Conservation (phyloP, 2,797 vertebrate species). For the Atherinosoma microstoma region DNA sequence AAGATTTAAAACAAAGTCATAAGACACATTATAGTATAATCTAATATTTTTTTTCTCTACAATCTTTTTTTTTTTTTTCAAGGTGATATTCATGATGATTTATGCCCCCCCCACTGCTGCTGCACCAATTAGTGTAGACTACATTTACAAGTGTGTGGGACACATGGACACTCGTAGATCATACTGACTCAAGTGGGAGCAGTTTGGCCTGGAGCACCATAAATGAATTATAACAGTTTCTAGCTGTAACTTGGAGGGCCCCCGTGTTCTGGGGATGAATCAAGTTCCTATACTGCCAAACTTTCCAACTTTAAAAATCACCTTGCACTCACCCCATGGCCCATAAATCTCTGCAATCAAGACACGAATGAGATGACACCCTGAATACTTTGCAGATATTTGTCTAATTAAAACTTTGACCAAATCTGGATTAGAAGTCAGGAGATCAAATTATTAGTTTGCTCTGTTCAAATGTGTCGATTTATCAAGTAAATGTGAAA, state of each 20-base stretch:
- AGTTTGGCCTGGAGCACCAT: constrained; percentile 68
- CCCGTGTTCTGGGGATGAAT: constrained; percentile 68
- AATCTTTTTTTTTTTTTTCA: constrained; percentile 46
- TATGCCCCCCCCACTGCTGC: constrained; percentile 62
- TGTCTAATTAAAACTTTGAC: neutral
- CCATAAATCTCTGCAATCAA: constrained; percentile 45
- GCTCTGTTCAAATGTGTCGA: neutral
- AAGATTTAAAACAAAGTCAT: constrained; percentile 9
- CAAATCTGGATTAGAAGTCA: neutral
- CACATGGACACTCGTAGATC: constrained; percentile 76
- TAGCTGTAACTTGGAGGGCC: constrained; percentile 64
- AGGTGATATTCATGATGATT: constrained; percentile 69
- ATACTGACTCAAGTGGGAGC: constrained; percentile 77
- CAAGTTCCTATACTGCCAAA: constrained; percentile 57
- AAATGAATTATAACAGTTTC: constrained; percentile 74
- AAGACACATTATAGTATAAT: constrained; percentile 51
- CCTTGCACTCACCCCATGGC: constrained; percentile 29
- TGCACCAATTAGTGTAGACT: constrained; percentile 74
- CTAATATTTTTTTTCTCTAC: constrained; percentile 41
- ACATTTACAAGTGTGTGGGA: constrained; percentile 70
- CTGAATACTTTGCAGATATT: constrained; percentile 18
- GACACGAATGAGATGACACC: constrained; percentile 21
- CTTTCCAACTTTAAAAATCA: constrained; percentile 59
- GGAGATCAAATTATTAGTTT: neutral
- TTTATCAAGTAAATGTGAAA: neutral